A percentile compares a stretch with the other conserved stretches of the same genome.
These are phyloP conservation scores for Neotoma lepida DNA, from an alignment of 2,113 vertebrate genomes.

Conservation along the genomic window DNA sequence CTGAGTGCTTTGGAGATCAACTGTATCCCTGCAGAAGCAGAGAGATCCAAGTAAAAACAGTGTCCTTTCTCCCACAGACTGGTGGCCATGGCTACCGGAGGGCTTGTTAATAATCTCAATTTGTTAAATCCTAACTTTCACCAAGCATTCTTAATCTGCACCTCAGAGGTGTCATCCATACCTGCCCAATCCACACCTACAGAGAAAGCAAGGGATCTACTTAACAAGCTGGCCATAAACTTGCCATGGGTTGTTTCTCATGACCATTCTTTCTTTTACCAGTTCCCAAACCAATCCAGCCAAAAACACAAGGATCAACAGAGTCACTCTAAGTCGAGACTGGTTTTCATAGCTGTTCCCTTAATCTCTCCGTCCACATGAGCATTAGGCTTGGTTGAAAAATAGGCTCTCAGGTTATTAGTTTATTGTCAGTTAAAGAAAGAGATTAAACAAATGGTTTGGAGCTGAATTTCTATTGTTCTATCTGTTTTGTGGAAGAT, in stretches of 20 bases:
- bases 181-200: conserved; percentile 65
- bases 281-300: conserved; percentile 48
- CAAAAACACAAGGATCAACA: conserved; percentile 21
- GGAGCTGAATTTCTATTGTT: conserved; percentile 28
- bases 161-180: conserved; percentile 62
- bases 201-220: conserved; percentile 61
- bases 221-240: conserved; percentile 63
- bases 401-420: neutral
- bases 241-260: conserved; percentile 59
- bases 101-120: conserved; percentile 57
- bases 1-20: conserved; percentile 63
- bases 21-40: conserved; percentile 8
- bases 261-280: conserved; percentile 63
- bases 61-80: neutral
- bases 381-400: neutral
- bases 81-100: neutral
- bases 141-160: conserved; percentile 61
- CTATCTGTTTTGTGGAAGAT: neutral
- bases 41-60: neutral
- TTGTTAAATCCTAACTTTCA: conserved; percentile 58
- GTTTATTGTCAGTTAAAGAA: conserved; percentile 36
- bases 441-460: conserved; percentile 14
- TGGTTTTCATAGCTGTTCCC: neutral
- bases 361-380: neutral
- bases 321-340: conserved; percentile 5